Evolutionary conservation across 2,888 invertebrate species (phyloP).

Genomic region (Marronus borbonicus): DNA sequence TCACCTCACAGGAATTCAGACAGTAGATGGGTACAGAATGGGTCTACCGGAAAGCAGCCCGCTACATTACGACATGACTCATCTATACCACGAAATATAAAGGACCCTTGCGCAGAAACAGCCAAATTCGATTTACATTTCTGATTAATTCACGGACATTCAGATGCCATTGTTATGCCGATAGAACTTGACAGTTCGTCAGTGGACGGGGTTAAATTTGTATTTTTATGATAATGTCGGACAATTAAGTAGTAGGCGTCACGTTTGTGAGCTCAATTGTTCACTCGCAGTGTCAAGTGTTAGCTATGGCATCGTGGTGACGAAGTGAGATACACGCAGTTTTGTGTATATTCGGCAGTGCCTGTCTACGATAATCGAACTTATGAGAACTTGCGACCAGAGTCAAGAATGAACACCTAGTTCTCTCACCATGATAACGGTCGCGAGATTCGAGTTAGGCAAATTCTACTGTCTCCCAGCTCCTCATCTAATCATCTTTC

Average conservation of each 20-base stretch:
- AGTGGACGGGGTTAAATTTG: not conserved
- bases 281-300: no score
- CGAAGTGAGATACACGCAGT: no score
- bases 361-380: no score
- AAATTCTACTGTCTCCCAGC: no score
- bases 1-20: slow-evolving; percentile 47
- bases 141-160: slow-evolving; percentile 23
- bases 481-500: no score
- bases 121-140: slow-evolving; percentile 27
- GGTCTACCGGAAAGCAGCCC: slow-evolving; percentile 31
- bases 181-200: slow-evolving; percentile 30
- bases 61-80: slow-evolving; percentile 18
- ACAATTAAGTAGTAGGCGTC: not conserved
- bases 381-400: no score
- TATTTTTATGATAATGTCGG: slow-evolving; percentile 15
- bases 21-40: slow-evolving; percentile 26
- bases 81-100: slow-evolving; percentile 10
- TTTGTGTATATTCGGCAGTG: no score
- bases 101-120: slow-evolving; percentile 6
- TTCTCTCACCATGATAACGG: no score
- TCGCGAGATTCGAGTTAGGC: no score
- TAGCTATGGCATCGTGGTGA: no score
- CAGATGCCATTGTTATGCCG: not conserved
- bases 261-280: no score
- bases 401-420: no score